Percentiles rank a stretch among this genome's conserved stretches.
Conservation (phyloP, 2,113 vertebrate genomes). For the Gulo gulo region DNA sequence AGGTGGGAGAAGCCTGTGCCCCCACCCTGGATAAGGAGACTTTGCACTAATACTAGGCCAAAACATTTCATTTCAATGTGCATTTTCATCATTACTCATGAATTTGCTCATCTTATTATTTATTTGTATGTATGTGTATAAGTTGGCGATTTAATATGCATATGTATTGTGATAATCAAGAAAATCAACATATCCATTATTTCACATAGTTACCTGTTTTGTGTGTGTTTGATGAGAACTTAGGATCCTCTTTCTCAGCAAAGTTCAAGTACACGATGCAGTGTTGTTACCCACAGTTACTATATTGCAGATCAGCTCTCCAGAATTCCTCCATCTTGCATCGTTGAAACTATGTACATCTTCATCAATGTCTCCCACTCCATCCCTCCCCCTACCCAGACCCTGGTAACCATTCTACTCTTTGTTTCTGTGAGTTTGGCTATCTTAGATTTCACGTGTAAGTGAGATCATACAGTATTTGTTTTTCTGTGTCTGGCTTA, state of each 20-base stretch:
- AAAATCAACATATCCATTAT: neutral
- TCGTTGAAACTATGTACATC: neutral
- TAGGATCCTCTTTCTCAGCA: neutral
- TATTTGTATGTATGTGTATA: neutral
- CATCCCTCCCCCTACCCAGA: neutral
- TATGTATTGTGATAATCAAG: neutral
- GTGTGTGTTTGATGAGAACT: neutral
- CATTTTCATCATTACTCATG: neutral
- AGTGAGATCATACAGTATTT: neutral
- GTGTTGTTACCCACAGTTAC: neutral
- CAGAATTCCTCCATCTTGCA: neutral
- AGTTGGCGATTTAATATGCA: neutral
- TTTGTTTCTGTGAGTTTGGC: neutral
- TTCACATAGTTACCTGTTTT: neutral
- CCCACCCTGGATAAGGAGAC: neutral
- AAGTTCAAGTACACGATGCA: neutral
- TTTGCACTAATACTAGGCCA: neutral
- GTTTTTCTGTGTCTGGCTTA: neutral
- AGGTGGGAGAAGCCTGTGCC: neutral
- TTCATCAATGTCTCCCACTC: neutral
- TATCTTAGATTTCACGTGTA: neutral
- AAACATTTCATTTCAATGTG: neutral
- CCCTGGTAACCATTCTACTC: neutral
- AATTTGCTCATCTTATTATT: neutral
- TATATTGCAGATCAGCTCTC: neutral